Conservation (phyloP, 2,888 invertebrate genomes). For the Dorcus hopei region DNA sequence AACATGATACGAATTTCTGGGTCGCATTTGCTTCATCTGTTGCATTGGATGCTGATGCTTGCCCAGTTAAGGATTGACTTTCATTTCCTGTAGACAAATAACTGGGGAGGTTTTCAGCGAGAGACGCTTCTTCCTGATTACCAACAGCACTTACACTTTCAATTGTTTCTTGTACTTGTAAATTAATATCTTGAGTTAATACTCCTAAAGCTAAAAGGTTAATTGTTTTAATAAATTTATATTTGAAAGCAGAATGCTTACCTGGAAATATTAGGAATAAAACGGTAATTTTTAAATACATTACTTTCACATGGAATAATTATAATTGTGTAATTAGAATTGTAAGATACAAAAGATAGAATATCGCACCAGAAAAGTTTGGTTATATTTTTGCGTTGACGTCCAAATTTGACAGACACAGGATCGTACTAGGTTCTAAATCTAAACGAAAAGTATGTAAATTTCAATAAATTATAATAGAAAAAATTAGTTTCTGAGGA, state of each 20-base stretch:
- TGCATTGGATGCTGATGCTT: conserved; percentile 20
- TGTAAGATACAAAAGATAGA: too few relatives aligned
- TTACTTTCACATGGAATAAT: too few relatives aligned
- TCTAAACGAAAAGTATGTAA: too few relatives aligned
- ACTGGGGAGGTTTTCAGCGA: conserved; percentile 18
- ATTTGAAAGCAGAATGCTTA: neutral
- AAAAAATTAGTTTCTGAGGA: too few relatives aligned
- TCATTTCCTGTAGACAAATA: conserved; percentile 10
- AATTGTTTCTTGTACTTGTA: conserved; percentile 3
- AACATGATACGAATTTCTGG: conserved; percentile 41
- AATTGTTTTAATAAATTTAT: neutral
- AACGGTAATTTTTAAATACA: neutral
- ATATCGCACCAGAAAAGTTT: too few relatives aligned
- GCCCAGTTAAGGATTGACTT: conserved; percentile 16
- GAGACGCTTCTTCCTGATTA: neutral
- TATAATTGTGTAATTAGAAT: too few relatives aligned
- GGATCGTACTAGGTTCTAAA: too few relatives aligned
- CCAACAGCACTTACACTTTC: conserved; percentile 12
- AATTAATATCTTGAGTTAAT: neutral
- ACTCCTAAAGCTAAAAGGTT: neutral
- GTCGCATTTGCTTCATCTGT: conserved; percentile 29
- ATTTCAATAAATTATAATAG: too few relatives aligned
- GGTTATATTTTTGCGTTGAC: too few relatives aligned
- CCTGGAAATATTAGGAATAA: neutral
- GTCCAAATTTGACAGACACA: too few relatives aligned